A percentile compares a stretch with the other conserved stretches of the same genome.
Evolutionary conservation across 2,797 vertebrate species (phyloP).

Genomic region (Coendou prehensilis): DNA sequence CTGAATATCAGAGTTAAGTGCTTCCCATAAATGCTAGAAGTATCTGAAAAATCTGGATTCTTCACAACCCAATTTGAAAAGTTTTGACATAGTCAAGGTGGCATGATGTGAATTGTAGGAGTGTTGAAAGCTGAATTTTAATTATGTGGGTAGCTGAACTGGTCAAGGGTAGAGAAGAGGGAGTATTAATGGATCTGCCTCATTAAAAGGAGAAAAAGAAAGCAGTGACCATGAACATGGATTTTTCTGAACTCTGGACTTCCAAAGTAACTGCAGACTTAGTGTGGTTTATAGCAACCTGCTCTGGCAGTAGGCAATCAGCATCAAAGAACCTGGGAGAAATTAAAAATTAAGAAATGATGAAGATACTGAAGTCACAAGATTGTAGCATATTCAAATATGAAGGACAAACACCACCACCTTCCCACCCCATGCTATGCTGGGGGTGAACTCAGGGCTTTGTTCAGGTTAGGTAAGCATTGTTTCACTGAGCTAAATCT

Average conservation of each 20-base stretch:
- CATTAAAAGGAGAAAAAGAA: background rate
- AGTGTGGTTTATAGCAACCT: background rate
- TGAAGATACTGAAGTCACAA: background rate
- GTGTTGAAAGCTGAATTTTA: background rate
- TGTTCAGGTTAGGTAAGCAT: background rate
- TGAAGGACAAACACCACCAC: background rate
- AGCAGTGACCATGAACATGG: background rate
- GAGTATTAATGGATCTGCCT: background rate
- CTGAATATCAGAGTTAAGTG: constrained; percentile 35
- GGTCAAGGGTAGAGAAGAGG: background rate
- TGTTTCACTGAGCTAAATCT: background rate
- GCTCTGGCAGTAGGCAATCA: background rate
- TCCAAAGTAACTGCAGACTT: background rate
- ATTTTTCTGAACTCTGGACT: constrained; percentile 3
- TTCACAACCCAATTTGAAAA: constrained; percentile 36
- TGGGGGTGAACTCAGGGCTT: background rate
- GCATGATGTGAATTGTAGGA: background rate
- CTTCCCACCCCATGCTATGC: too few relatives aligned
- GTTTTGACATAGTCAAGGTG: background rate
- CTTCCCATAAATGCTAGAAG: background rate
- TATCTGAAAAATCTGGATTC: constrained; percentile 17
- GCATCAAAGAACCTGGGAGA: background rate
- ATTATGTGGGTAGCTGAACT: background rate
- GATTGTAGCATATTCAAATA: background rate
- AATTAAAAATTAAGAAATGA: constrained; percentile 47